Base-by-base conservation (phyloP, 2,888 invertebrate species). In the Ceratothoa steindachneri region DNA sequence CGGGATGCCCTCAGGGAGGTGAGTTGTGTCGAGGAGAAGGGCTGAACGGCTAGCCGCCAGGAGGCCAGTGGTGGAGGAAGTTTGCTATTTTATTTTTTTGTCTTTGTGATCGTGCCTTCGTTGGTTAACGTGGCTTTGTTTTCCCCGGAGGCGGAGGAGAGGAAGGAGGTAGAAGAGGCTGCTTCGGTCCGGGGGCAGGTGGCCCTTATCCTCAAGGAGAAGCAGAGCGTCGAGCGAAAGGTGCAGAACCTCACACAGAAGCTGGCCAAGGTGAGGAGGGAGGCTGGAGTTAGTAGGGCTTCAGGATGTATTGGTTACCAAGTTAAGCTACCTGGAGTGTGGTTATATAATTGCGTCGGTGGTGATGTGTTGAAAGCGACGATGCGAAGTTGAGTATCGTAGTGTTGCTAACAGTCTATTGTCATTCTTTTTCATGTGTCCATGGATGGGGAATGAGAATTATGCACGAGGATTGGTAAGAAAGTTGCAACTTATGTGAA, bases 121-220 rank as follows among this genome's bases (percentile, higher is more conserved):
- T 51, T n/a, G 51, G 9, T 51, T 51, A 12, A 12, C 51, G 12
- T 15, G 51, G 15, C 51, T 51, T 51, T 9, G 12, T 51, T 9
- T 51, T 51, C 51, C 51, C 51, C 9, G 7, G 9, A 77, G 77
- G 77, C 77, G 24, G 73, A 78, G 65, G 73, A 72, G 22, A 69
- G 70, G 9, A 65, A 73, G 28, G 22, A 72, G 53, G 73, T 29
- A 81, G 87, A 86, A 22, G 87, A 86, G 79, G 84, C 90, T 69
- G 86, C 87, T 69, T 83, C 85, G 19, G 7, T 71, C 9, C 75
- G 77, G 22, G 80, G 77, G 7, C 77, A 81, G 19, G 51, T 80
- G 22, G 31, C 74, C 15, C 41, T 67, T n/a, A 77, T 81, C n/a
- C 80, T 78, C 55, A 81, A 81, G 72, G 81, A 81, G 9, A 71